These are phyloP conservation scores for Drosophila diplacantha DNA, from an alignment of 2,888 invertebrate species.

Conservation along the genomic window DNA sequence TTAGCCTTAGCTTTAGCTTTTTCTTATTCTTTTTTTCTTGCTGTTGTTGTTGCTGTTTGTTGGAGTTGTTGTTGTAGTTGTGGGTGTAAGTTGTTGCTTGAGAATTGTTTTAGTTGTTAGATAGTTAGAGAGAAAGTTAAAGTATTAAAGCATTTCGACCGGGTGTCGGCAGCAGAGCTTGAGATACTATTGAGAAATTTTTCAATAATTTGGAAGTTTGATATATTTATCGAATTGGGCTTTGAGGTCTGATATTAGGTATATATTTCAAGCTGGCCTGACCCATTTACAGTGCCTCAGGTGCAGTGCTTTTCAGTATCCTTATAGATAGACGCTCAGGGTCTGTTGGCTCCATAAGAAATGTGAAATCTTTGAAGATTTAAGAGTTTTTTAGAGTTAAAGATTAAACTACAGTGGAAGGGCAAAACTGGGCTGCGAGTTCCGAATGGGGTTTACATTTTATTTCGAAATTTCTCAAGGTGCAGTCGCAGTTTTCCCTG, in stretches of 20 bases:
- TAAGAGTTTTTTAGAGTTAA: constrained; percentile 30
- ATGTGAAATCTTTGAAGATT: constrained; percentile 37
- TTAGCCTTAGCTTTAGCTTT: constrained; percentile 11
- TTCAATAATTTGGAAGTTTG: constrained; percentile 1
- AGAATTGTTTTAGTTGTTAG: constrained; percentile 47
- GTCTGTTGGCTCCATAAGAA: constrained; percentile 37
- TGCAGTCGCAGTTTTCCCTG: constrained; percentile 33
- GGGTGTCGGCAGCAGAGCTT: constrained; percentile 43
- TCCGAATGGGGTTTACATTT: constrained; percentile 9
- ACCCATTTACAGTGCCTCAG: constrained; percentile 31
- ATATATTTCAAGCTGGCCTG: constrained; percentile 47
- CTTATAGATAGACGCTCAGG: constrained; percentile 37
- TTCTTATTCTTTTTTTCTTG: constrained; percentile 33
- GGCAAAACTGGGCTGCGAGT: constrained; percentile 26
- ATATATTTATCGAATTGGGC: not conserved
- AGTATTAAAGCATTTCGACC: constrained; percentile 64
- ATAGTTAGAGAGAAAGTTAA: constrained; percentile 63
- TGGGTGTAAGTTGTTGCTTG: constrained; percentile 63
- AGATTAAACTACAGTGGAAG: constrained; percentile 38
- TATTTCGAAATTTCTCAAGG: constrained; percentile 16
- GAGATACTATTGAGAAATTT: constrained; percentile 36
- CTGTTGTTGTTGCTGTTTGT: constrained; percentile 58
- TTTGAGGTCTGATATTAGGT: not conserved
- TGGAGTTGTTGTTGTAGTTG: constrained; percentile 59
- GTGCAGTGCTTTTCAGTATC: constrained; percentile 43